These are phyloP conservation scores for Diadophis punctatus DNA, from an alignment of 2,113 vertebrate species.

Conservation along the genomic window DNA sequence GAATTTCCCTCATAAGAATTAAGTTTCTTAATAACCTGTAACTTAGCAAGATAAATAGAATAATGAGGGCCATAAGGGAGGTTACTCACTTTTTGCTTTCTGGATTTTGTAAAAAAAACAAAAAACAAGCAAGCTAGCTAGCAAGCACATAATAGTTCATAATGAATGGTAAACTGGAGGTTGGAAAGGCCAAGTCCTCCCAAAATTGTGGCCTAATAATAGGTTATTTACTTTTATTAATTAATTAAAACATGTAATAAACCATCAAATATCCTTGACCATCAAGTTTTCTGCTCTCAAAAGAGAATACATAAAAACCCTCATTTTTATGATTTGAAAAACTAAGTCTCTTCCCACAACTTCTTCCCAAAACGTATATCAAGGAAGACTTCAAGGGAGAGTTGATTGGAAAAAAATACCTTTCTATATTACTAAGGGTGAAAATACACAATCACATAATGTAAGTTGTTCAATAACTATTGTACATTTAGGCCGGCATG, in stretches of 20 bases:
- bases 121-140: not conserved
- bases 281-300: not conserved
- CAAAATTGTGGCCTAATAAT: not conserved
- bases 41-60: not conserved
- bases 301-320: conserved; percentile 1
- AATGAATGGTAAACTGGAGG: too few species aligned
- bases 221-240: not conserved
- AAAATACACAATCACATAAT: not conserved
- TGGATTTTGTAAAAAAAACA: not conserved
- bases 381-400: not conserved
- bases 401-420: conserved; percentile 13
- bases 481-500: not conserved
- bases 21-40: not conserved
- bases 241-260: not conserved
- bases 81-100: not conserved
- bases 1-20: not conserved
- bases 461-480: not conserved
- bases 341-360: not conserved
- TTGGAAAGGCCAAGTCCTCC: not conserved
- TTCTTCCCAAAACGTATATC: conserved; percentile 13
- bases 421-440: conserved; percentile 11
- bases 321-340: conserved; percentile 27
- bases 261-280: conserved; percentile 25
- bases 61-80: not conserved
- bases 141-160: not conserved